Evolutionary conservation across 2,888 invertebrate genomes (phyloP).

Genomic region (Chalcosyrphus nemorum): DNA sequence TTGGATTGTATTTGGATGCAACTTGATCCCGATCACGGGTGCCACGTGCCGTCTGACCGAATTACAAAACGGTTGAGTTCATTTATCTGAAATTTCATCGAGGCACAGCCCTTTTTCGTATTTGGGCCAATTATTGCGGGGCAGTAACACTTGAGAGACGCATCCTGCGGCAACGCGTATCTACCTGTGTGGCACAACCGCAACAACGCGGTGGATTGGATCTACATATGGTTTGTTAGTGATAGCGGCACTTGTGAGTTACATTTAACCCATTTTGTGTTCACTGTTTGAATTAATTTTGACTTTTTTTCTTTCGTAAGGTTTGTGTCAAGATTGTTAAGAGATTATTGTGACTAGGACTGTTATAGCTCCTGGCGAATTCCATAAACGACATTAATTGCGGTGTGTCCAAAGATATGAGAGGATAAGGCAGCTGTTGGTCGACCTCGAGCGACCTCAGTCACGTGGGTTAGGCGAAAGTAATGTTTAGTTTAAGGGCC

Average conservation of each 20-base stretch:
- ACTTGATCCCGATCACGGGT: slow-evolving; percentile 62
- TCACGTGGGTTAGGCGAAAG: too few relatives aligned
- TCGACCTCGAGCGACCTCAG: not conserved
- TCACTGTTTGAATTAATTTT: slow-evolving; percentile 6
- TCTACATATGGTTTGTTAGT: slow-evolving; percentile 45
- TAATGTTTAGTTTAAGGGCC: too few relatives aligned
- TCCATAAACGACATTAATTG: slow-evolving; percentile 4
- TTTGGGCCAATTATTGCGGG: slow-evolving; percentile 60
- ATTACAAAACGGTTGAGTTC: slow-evolving; percentile 68
- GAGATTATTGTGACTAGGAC: slow-evolving; percentile 13
- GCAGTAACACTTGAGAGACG: slow-evolving; percentile 42
- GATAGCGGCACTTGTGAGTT: slow-evolving; percentile 62
- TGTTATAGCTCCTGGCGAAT: slow-evolving; percentile 29
- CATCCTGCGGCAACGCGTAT: slow-evolving; percentile 35
- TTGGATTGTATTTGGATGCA: slow-evolving; percentile 31
- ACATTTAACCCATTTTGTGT: slow-evolving; percentile 54
- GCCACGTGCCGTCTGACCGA: slow-evolving; percentile 73
- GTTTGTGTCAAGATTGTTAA: slow-evolving; percentile 59
- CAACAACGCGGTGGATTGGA: slow-evolving; percentile 30
- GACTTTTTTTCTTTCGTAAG: not conserved
- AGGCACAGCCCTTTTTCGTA: slow-evolving; percentile 51
- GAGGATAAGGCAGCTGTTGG: not conserved
- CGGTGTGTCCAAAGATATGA: not conserved
- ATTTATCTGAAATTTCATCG: slow-evolving; percentile 68
- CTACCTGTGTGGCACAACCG: slow-evolving; percentile 62